These are phyloP conservation scores for Leucophenga montana DNA, from an alignment of 2,888 invertebrate genomes.

Conservation along the genomic window DNA sequence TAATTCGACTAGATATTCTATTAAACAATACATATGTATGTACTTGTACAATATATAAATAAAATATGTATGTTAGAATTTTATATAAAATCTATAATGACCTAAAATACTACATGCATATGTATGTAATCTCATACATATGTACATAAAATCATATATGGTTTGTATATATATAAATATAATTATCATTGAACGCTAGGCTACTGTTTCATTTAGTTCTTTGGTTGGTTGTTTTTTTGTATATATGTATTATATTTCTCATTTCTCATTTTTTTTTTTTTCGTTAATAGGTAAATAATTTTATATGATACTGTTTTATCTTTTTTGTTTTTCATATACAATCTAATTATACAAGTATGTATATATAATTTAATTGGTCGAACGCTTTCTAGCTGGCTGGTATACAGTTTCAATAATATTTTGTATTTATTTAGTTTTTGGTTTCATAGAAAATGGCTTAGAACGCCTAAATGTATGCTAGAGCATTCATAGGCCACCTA, in stretches of 20 bases:
- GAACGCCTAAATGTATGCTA: constrained; percentile 38
- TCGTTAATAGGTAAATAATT: constrained; percentile 10
- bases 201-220: neutral
- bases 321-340: neutral
- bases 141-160: too few relatives aligned
- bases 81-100: constrained; percentile 7
- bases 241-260: constrained; percentile 2
- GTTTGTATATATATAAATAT: constrained; percentile 31
- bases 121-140: too few relatives aligned
- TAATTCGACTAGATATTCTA: constrained; percentile 13
- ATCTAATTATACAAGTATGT: constrained; percentile 35
- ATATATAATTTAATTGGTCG: constrained; percentile 62
- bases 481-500: constrained; percentile 43
- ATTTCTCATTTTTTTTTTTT: neutral
- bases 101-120: neutral
- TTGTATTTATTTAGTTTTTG: neutral
- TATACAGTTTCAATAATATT: constrained; percentile 31
- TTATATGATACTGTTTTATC: constrained; percentile 10
- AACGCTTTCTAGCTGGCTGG: constrained; percentile 50
- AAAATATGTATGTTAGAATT: neutral
- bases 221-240: constrained; percentile 10
- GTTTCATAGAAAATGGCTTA: neutral
- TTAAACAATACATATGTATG: neutral
- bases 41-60: neutral
- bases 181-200: constrained; percentile 53